Evolutionary conservation across 2,888 invertebrate genomes (phyloP), one percentile per base, ranked within the genome.

Genomic region (Choristoneura rosaceana): DNA sequence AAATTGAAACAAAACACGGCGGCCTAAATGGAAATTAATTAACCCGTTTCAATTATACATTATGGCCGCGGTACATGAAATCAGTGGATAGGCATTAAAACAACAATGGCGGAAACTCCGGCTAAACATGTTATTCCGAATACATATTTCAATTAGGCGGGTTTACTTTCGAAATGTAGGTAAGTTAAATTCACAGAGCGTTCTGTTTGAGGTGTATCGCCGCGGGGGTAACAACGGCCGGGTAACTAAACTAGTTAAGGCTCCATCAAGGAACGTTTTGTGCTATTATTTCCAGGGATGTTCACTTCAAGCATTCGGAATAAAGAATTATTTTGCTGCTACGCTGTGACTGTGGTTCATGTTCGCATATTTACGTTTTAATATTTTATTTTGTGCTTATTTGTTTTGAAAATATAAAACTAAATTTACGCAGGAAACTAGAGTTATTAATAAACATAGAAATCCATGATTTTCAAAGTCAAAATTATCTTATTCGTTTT

Each of bases 111-210:
- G 25, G 61, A 52, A 73, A 73, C 68, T 71, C 50, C 9, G 66
- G 74, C 78, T 76, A 82, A 85, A 84, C 80, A 85, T 85, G 84
- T 87, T 89, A 87, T 88, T 87, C 85, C 85, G 87, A 88, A 87
- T 89, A 88, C 85, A 89, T 85, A 91, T 91, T 92, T 91, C 93
- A 93, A 93, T 93, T 93, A 90, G 82, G 80, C 70, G 76, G 84
- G 88, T 90, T 91, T 90, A 89, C 88, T 89, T 90, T 90, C 82
- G 86, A 81, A 90, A 86, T 84, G 83, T 83, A 70, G 63, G 66
- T 70, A 87, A 91, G 89, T 89, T 88, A 84, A 88, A 90, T 89
- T 89, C 85, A 88, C 90, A 90, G 90, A 91, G 90, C 90, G 79
- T 77, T 86, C 82, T 80, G 83, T 81, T 79, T 76, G 84, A 89